These are phyloP conservation scores for Temnothorax ravouxi DNA, from an alignment of 2,888 invertebrate genomes.

Conservation along the genomic window DNA sequence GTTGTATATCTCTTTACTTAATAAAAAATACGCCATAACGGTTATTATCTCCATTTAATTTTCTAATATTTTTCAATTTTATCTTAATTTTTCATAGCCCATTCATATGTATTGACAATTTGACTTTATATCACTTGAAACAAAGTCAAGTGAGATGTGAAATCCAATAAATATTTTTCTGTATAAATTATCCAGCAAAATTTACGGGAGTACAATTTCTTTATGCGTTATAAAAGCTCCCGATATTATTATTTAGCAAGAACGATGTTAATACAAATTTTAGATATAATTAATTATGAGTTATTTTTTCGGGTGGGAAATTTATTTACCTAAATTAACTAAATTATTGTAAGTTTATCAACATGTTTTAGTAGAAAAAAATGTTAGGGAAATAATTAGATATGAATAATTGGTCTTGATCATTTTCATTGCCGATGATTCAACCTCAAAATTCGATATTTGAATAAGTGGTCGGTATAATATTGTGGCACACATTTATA, in stretches of 20 bases:
- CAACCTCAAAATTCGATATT: not conserved
- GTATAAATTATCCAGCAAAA: no score
- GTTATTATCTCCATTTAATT: no score
- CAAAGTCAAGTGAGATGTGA: no score
- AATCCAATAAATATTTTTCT: no score
- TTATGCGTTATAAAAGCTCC: not conserved
- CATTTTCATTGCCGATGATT: not conserved
- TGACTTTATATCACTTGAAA: not conserved
- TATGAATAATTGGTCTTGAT: not conserved
- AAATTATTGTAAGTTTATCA: not conserved
- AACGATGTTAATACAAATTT: not conserved
- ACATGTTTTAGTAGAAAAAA: not conserved
- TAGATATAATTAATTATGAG: not conserved
- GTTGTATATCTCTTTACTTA: no score
- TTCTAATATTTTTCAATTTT: no score
- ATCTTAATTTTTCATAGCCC: no score
- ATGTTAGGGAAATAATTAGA: not conserved
- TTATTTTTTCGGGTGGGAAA: not conserved
- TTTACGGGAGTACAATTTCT: not conserved
- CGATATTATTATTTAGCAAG: not conserved
- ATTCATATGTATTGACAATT: not conserved
- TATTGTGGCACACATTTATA: not conserved
- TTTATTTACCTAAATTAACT: constrained; percentile 6
- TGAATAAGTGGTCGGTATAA: not conserved
- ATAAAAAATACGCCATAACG: no score